Conservation (phyloP, 2,888 invertebrate species). For the Cheilosia vernalis region DNA sequence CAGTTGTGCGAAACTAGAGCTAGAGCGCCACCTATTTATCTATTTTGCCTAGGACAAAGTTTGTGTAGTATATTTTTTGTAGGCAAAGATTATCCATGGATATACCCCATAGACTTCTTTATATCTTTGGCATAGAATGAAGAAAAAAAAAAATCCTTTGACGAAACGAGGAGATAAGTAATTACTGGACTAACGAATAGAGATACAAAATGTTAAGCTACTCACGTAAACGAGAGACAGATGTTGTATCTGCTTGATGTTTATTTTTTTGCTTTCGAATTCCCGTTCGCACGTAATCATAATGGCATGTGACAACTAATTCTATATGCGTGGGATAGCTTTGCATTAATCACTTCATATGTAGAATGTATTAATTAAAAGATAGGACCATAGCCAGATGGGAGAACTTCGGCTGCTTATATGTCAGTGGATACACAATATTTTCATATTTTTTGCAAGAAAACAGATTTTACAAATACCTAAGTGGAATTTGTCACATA, state of each 20-base stretch:
- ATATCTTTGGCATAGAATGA: no score
- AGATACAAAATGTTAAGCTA: no score
- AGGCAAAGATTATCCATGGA: no score
- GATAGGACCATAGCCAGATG: neutral
- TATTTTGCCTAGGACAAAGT: no score
- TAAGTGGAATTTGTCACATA: no score
- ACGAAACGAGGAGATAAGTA: no score
- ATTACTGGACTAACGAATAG: no score
- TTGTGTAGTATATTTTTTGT: no score
- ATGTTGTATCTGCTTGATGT: neutral
- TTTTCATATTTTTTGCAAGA: neutral
- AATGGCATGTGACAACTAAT: neutral
- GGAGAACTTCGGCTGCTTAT: neutral
- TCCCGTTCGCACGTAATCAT: neutral
- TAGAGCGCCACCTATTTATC: no score
- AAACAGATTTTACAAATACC: neutral
- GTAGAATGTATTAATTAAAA: neutral
- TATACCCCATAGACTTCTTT: no score
- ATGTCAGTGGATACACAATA: neutral
- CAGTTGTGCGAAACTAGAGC: no score
- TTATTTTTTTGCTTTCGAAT: neutral
- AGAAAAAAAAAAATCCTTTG: no score
- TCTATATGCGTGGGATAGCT: neutral
- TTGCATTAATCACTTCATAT: neutral
- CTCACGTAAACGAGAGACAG: neutral